Base-by-base conservation (phyloP, 2,113 vertebrate species). In the Rhinolophus ferrumequinum region DNA sequence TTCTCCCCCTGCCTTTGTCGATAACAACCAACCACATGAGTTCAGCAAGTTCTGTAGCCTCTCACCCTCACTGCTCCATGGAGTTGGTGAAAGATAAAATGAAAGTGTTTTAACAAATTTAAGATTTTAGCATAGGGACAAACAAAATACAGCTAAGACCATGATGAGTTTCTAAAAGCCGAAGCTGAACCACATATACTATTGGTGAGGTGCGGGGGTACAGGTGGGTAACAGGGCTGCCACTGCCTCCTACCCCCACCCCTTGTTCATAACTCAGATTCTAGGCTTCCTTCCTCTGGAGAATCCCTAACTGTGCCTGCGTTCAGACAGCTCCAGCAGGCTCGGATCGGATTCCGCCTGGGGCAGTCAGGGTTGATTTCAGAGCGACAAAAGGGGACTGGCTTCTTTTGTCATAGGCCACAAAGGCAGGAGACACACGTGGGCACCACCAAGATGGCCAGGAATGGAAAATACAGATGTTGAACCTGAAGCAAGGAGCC, bases 21-120 rank as follows among this genome's bases (percentile, higher is more conserved):
- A 58, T 52, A 94, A 0, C 44, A 44, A n/a, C 62, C 58, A 88
- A 62, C 41, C 12, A 35, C 9, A 3, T 22, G 47, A 67, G 54
- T 50, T 88, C 14, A 81, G 47, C 38, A 80, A 72, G 54, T 70
- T 87, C 47, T 28, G 3, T 54, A 79, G 91, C 10, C 33, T 56
- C 69, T 77, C 2, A 16, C 35, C 30, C 67, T 90, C 15, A 44
- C 75, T 67, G 26, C 44, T 58, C 66, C 54, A 70, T 33, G 50
- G 41, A 64, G 56, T 64, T 83, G 41, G 10, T 81, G 33, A 95
- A 87, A 93, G 87, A 81, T 44, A 93, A 66, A 91, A 67, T 85
- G 50, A 70, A 81, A 67, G 64, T 52, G 12, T 56, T 67, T 86
- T 86, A 38, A 44, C 10, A 93, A 67, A 84, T 58, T 26, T 72